A percentile compares a stretch with the other conserved stretches of the same genome.
Conservation (phyloP, 2,797 vertebrate genomes). For the Fundulus diaphanus region DNA sequence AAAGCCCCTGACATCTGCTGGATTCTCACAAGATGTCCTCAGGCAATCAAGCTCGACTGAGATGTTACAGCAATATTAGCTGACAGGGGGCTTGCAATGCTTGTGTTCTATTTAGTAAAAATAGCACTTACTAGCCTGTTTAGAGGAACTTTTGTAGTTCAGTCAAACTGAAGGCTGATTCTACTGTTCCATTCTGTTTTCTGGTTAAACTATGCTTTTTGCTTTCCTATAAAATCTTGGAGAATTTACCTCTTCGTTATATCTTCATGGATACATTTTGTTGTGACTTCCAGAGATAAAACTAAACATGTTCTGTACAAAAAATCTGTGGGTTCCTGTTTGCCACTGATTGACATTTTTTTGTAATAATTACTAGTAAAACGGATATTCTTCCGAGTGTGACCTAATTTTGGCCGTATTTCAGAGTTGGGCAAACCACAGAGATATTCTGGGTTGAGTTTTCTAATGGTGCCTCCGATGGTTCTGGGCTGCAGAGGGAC, state of each 20-base stretch:
- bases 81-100: background rate
- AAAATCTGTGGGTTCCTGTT: background rate
- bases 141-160: background rate
- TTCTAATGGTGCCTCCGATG: slow-evolving; percentile 4
- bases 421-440: slow-evolving; percentile 6
- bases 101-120: background rate
- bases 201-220: background rate
- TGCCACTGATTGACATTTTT: background rate
- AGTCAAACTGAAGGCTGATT: background rate
- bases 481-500: slow-evolving; percentile 8
- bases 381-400: background rate
- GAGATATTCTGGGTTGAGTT: background rate
- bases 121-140: background rate
- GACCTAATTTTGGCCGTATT: background rate
- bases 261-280: background rate
- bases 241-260: background rate
- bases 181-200: background rate
- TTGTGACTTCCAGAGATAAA: background rate
- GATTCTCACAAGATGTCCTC: background rate
- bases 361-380: background rate
- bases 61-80: background rate
- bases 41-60: background rate
- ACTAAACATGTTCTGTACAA: background rate
- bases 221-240: background rate
- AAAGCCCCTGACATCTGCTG: background rate